A percentile compares a stretch with the other conserved stretches of the same genome.
These are phyloP conservation scores for Lutjanus erythropterus DNA, from an alignment of 2,113 vertebrate genomes.

Conservation along the genomic window DNA sequence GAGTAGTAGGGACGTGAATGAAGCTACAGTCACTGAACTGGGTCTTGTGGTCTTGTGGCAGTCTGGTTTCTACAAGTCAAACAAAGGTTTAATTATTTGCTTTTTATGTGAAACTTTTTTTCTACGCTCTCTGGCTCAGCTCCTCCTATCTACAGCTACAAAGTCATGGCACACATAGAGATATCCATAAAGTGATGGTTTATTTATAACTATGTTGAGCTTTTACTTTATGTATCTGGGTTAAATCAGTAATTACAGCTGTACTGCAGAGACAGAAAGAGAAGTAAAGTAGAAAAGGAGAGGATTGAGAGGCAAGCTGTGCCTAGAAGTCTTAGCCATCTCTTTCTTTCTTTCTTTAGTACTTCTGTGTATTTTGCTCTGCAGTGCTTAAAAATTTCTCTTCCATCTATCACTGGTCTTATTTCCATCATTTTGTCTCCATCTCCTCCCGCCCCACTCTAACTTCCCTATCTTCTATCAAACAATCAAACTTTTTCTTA, in stretches of 20 bases:
- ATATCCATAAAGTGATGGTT: conserved; percentile 37
- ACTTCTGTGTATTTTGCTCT: neutral
- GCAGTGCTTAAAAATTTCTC: neutral
- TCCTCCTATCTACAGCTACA: neutral
- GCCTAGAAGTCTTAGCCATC: conserved; percentile 2
- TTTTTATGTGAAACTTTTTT: conserved; percentile 12
- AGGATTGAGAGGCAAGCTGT: neutral
- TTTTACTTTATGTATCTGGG: conserved; percentile 74
- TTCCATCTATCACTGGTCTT: neutral
- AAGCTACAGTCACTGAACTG: too few relatives aligned
- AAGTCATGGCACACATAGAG: conserved; percentile 11
- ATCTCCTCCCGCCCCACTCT: neutral
- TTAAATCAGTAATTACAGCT: conserved; percentile 65
- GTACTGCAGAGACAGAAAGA: conserved; percentile 10
- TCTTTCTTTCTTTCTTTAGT: neutral
- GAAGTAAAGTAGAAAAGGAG: neutral
- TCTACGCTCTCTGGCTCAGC: neutral
- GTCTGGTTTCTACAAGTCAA: too few relatives aligned
- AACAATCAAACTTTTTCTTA: neutral
- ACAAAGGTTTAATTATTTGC: too few relatives aligned
- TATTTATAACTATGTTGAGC: conserved; percentile 63
- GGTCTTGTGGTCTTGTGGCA: too few relatives aligned
- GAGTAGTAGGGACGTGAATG: too few relatives aligned
- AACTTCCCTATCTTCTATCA: neutral
- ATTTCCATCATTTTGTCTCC: neutral